Percentiles rank a stretch among this genome's conserved stretches.
These are phyloP conservation scores for Platygyra sinensis DNA, from an alignment of 64 coral and sea anemone species.

Conservation along the genomic window DNA sequence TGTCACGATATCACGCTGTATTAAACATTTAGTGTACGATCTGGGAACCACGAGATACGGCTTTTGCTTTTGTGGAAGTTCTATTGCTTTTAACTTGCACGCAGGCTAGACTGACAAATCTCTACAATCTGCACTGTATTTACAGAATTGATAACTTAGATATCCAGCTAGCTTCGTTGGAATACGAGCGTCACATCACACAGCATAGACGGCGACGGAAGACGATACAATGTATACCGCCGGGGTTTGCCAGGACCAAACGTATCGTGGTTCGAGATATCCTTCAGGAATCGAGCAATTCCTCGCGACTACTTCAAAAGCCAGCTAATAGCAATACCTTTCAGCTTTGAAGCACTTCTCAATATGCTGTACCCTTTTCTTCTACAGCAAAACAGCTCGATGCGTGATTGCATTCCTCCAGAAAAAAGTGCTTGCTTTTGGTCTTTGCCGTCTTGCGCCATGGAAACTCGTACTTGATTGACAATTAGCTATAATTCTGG, in stretches of 20 bases:
- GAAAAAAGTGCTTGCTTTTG: conserved; percentile 45
- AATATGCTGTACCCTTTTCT: conserved; percentile 2
- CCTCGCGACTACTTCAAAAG: too few relatives aligned
- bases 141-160: too few relatives aligned
- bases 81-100: neutral
- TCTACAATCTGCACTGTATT: neutral
- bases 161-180: too few relatives aligned
- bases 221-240: too few relatives aligned
- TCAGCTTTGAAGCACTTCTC: neutral
- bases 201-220: too few relatives aligned
- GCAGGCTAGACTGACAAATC: conserved; percentile 11
- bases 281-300: too few relatives aligned
- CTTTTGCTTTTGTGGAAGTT: conserved; percentile 13
- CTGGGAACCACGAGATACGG: neutral
- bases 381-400: neutral
- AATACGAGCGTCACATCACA: too few relatives aligned
- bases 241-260: too few relatives aligned
- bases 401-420: conserved; percentile 20
- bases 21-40: neutral
- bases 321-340: conserved; percentile 20
- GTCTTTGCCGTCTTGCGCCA: neutral
- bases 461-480: neutral
- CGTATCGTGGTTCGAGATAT: too few relatives aligned
- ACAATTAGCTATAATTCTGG: neutral
- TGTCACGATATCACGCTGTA: conserved; percentile 10